These are phyloP conservation scores for Philopedon plagiatum DNA, from an alignment of 2,888 invertebrate species.

Conservation along the genomic window DNA sequence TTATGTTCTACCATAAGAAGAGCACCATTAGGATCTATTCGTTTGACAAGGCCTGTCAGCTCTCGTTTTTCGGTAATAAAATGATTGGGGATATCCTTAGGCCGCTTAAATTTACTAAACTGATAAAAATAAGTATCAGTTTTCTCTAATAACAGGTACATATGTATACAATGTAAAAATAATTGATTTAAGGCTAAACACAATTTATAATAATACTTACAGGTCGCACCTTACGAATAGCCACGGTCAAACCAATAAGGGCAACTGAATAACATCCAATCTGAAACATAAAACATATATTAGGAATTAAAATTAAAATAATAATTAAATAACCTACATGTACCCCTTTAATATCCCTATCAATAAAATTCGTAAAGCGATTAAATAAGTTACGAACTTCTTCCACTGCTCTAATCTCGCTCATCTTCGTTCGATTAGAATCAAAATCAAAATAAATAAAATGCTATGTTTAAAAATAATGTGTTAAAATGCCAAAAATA, in stretches of 20 bases:
- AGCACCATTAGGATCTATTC: constrained; percentile 66
- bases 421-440: constrained; percentile 25
- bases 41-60: constrained; percentile 65
- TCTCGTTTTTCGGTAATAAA: constrained; percentile 65
- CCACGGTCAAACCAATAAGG: constrained; percentile 68
- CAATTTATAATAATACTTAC: too few species aligned
- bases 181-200: too few species aligned
- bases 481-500: constrained; percentile 36
- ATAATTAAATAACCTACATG: constrained; percentile 60
- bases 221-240: constrained; percentile 71
- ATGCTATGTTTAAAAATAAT: background rate
- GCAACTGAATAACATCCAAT: constrained; percentile 72
- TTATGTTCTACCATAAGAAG: constrained; percentile 67
- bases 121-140: too few species aligned
- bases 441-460: constrained; percentile 26
- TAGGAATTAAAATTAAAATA: constrained; percentile 6
- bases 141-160: too few species aligned
- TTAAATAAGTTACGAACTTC: constrained; percentile 60
- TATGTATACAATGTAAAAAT: too few species aligned
- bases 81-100: constrained; percentile 66
- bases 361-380: constrained; percentile 62
- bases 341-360: constrained; percentile 65
- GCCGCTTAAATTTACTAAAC: constrained; percentile 67
- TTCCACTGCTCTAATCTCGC: constrained; percentile 55
- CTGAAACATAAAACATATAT: constrained; percentile 59